These are phyloP conservation scores for Coecobrya sp. DNA, from an alignment of 2,888 invertebrate species.

Conservation along the genomic window DNA sequence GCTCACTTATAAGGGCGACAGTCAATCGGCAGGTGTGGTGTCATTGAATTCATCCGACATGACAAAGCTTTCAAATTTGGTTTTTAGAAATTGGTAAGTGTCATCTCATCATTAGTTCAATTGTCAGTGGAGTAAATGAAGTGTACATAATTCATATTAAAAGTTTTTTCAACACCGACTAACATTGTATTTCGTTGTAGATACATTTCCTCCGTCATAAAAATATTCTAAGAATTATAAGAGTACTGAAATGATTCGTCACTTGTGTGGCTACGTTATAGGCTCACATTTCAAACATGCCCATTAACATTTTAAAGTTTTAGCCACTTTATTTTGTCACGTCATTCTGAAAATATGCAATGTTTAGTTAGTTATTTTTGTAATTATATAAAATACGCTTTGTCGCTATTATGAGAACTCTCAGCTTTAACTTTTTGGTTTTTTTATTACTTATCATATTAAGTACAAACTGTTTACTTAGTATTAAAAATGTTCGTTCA, in stretches of 20 bases:
- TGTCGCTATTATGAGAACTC: conserved; percentile 27
- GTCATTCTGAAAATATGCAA: conserved; percentile 35
- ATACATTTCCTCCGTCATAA: neutral
- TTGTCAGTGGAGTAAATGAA: neutral
- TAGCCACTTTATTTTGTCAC: neutral
- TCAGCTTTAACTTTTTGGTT: neutral
- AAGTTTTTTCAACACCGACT: too few relatives aligned
- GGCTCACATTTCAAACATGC: neutral
- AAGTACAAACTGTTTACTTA: conserved; percentile 54
- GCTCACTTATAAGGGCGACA: neutral
- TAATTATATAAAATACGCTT: conserved; percentile 2
- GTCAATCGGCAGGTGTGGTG: conserved; percentile 63
- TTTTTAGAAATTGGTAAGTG: conserved; percentile 42
- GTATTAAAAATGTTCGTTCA: conserved; percentile 54
- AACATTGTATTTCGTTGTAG: too few relatives aligned
- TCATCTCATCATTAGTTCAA: neutral
- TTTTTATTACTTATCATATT: conserved; percentile 38
- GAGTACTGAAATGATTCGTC: neutral
- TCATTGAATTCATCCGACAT: conserved; percentile 59
- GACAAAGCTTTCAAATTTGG: conserved; percentile 65
- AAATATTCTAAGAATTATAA: neutral
- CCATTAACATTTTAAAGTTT: conserved; percentile 42
- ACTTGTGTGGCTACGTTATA: neutral
- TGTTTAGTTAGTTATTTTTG: conserved; percentile 36
- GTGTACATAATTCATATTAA: neutral